Percentiles rank a stretch among this genome's conserved stretches.
Evolutionary conservation across 1,140 invertebrate species (phyloP).

Genomic region (Heliconius congener): DNA sequence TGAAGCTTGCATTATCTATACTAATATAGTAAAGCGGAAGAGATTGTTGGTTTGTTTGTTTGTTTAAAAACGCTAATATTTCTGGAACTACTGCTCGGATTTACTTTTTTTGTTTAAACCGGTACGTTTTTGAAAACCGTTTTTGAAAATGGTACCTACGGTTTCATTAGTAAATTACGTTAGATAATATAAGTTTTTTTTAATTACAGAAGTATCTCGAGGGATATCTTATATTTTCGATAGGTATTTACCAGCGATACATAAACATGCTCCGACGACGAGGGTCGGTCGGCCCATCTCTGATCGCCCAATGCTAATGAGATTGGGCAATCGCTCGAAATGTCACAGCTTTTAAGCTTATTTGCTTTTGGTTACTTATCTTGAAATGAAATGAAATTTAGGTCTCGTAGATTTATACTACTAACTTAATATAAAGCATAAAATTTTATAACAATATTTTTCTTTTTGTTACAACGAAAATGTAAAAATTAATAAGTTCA

Average conservation of each 20-base stretch:
- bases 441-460: too few relatives aligned
- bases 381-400: neutral
- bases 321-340: neutral
- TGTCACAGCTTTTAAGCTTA: slow-evolving; percentile 10
- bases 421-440: neutral
- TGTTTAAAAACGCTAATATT: too few relatives aligned
- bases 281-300: neutral
- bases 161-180: neutral
- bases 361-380: neutral
- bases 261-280: neutral
- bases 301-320: slow-evolving; percentile 1
- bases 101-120: too few relatives aligned
- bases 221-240: neutral
- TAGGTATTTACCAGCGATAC: neutral
- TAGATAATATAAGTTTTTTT: neutral
- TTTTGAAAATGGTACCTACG: too few relatives aligned
- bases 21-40: too few relatives aligned
- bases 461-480: too few relatives aligned
- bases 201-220: neutral
- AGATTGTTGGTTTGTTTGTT: too few relatives aligned
- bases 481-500: too few relatives aligned
- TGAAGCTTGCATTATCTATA: too few relatives aligned
- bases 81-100: too few relatives aligned
- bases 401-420: neutral
- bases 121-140: too few relatives aligned